phyloP scores from a whole-genome alignment of 1,140 invertebrate genomes.

The Bactericera cockerelli region DNA sequence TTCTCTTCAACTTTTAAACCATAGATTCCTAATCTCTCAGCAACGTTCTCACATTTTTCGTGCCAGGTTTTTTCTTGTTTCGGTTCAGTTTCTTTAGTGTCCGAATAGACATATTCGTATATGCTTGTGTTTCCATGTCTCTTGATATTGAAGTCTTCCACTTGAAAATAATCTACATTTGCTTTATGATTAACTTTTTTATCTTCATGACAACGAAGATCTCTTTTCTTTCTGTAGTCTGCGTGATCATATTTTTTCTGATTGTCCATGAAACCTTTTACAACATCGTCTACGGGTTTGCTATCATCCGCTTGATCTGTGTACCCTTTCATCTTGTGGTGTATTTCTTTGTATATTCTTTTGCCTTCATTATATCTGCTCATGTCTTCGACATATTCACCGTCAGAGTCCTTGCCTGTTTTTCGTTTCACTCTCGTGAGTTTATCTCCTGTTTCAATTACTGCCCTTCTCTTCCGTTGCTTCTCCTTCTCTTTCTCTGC shows the following conservation, averaged over 20 bases:
- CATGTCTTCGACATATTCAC: not conserved
- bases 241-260: not conserved
- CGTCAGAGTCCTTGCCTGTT: not conserved
- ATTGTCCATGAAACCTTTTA: not conserved
- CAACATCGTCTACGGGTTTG: not conserved
- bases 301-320: not conserved
- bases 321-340: not conserved
- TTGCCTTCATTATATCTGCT: not conserved
- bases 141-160: not conserved
- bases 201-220: no score
- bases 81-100: no score
- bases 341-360: conserved; percentile 2
- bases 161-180: not conserved
- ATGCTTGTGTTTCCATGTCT: not conserved
- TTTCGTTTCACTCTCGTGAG: not conserved
- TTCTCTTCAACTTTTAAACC: no score
- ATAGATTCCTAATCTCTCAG: no score
- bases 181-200: no score
- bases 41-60: no score
- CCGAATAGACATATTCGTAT: not conserved
- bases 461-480: no score
- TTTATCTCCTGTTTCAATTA: no score
- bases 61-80: no score
- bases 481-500: not conserved
- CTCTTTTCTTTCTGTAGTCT: not conserved